Conservation (phyloP, 2,888 invertebrate species). For the Camptogramma bilineatum region DNA sequence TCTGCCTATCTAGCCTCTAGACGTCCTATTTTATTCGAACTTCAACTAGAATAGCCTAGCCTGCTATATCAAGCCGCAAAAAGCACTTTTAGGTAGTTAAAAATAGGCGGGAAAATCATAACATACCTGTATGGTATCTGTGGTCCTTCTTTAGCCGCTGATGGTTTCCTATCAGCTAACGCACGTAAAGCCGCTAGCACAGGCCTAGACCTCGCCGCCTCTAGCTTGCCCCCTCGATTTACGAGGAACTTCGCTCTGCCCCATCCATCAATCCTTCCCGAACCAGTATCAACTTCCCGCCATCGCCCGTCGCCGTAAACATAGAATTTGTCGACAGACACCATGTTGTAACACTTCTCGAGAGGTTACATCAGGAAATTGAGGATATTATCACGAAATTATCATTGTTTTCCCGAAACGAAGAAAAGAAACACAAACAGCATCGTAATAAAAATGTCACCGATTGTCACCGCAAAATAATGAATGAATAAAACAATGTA, state of each 20-base stretch:
- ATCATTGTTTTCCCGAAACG: background rate
- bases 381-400: background rate
- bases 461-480: background rate
- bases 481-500: background rate
- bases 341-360: slow-evolving; percentile 15
- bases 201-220: slow-evolving; percentile 5
- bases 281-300: slow-evolving; percentile 48
- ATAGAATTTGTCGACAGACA: slow-evolving; percentile 42
- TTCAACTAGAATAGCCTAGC: background rate
- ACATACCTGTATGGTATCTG: slow-evolving; percentile 4
- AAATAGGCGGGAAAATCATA: slow-evolving; percentile 11
- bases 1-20: too few relatives aligned
- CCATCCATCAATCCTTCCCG: slow-evolving; percentile 50
- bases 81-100: background rate
- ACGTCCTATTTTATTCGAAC: too few relatives aligned
- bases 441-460: background rate
- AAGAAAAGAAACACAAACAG: background rate
- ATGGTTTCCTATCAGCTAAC: slow-evolving; percentile 3
- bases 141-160: slow-evolving; percentile 1
- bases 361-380: slow-evolving; percentile 2
- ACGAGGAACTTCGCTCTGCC: slow-evolving; percentile 33
- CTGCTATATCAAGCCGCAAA: background rate
- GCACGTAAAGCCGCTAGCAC: slow-evolving; percentile 25
- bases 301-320: slow-evolving; percentile 51
- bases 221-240: slow-evolving; percentile 23